phyloP scores from a whole-genome alignment of 2,113 vertebrate species.

The Chrysochloris asiatica region DNA sequence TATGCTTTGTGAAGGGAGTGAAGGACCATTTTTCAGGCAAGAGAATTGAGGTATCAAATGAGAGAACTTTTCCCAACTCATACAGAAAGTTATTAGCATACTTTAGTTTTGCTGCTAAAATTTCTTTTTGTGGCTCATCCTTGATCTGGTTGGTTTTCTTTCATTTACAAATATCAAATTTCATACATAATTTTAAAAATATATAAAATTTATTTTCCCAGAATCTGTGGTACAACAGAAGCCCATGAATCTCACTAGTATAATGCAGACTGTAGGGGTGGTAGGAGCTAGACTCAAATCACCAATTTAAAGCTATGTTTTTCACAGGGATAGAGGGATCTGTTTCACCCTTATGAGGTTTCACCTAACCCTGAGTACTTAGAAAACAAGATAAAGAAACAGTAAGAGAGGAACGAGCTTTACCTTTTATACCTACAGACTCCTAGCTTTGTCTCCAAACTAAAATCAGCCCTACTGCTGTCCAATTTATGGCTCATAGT shows the following conservation, averaged over 20 bases:
- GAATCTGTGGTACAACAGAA: background rate
- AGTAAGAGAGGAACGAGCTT: background rate
- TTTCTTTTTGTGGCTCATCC: background rate
- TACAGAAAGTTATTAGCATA: background rate
- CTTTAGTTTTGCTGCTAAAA: background rate
- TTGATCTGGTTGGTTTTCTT: constrained; percentile 52
- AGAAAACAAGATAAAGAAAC: background rate
- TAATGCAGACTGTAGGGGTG: background rate
- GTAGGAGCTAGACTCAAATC: constrained; percentile 1
- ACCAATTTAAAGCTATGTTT: constrained; percentile 28
- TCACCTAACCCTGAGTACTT: constrained; percentile 19
- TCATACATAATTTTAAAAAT: background rate
- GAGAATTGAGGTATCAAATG: background rate
- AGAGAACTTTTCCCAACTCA: background rate
- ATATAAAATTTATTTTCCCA: background rate
- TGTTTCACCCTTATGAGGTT: constrained; percentile 1
- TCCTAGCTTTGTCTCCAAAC: background rate
- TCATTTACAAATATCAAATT: background rate
- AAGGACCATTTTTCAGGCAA: background rate
- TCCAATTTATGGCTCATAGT: too few relatives aligned
- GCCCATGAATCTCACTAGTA: background rate
- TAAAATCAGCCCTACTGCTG: too few relatives aligned
- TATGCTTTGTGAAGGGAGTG: background rate
- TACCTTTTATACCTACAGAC: background rate
- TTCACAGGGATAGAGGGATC: background rate